Conservation (phyloP, 2,113 vertebrate species). For the Polypterus senegalus region DNA sequence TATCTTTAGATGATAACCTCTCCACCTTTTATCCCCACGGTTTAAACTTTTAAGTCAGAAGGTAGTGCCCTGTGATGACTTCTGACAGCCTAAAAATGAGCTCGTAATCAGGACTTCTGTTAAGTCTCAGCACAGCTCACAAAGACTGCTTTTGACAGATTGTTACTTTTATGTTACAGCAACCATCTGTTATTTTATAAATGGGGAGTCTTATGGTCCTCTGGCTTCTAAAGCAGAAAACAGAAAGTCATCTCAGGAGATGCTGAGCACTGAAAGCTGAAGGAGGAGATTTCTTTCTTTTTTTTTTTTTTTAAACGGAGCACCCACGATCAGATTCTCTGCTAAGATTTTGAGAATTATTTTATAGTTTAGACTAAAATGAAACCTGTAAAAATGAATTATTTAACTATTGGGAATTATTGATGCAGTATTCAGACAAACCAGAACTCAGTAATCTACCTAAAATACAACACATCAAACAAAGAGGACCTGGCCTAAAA, state of each 20-base stretch:
- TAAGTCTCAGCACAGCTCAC: not conserved
- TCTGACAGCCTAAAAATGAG: not conserved
- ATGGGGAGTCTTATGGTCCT: slow-evolving; percentile 2
- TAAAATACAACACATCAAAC: too few species aligned
- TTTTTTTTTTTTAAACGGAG: too few species aligned
- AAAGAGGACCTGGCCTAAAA: too few species aligned
- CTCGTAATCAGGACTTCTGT: not conserved
- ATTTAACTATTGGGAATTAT: too few species aligned
- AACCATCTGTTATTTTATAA: slow-evolving; percentile 6
- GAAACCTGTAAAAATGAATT: too few species aligned
- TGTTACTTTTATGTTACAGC: not conserved
- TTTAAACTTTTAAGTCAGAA: not conserved
- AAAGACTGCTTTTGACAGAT: not conserved
- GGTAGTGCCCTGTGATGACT: not conserved
- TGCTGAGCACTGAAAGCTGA: not conserved
- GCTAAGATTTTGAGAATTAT: too few species aligned
- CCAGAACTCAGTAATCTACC: too few species aligned
- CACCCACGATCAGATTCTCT: too few species aligned
- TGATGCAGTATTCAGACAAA: too few species aligned
- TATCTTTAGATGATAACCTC: too few species aligned
- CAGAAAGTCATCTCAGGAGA: slow-evolving; percentile 1
- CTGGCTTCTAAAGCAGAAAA: not conserved
- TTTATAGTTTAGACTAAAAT: too few species aligned
- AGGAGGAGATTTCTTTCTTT: not conserved
- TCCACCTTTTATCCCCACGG: too few species aligned